These are phyloP conservation scores for Psephotus haematonotus DNA, from an alignment of 2,113 vertebrate species.

Conservation along the genomic window DNA sequence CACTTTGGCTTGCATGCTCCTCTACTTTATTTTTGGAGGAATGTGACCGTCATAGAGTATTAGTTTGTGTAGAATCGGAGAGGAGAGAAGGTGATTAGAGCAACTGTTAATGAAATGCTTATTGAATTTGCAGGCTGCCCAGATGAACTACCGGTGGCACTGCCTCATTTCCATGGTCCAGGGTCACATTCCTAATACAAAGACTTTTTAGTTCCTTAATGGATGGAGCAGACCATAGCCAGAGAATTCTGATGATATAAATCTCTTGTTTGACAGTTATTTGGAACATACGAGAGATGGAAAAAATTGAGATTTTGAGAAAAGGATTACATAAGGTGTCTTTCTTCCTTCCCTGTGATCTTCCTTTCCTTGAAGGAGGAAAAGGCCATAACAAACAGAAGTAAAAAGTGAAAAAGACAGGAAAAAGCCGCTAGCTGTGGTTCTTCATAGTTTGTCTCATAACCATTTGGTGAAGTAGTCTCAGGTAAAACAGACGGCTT, in stretches of 20 bases:
- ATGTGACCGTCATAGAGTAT: accelerated
- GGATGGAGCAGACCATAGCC: not conserved
- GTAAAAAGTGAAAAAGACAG: not conserved
- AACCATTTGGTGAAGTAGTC: not conserved
- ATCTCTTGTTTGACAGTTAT: not conserved
- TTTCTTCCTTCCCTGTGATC: not conserved
- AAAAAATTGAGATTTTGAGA: not conserved
- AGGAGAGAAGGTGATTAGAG: not conserved
- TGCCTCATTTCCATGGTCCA: not conserved
- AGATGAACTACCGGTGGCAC: not conserved
- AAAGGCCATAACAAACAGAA: not conserved
- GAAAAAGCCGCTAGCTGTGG: not conserved
- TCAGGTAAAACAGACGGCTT: not conserved
- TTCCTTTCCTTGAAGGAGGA: not conserved
- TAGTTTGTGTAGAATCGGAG: not conserved
- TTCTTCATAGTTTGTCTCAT: not conserved
- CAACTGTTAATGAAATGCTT: not conserved
- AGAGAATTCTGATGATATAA: not conserved
- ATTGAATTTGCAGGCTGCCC: not conserved
- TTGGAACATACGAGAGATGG: not conserved
- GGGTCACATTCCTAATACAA: not conserved
- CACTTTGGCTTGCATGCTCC: not conserved
- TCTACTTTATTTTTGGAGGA: not conserved
- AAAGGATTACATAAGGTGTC: not conserved
- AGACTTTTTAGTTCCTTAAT: not conserved